A percentile compares a stretch with the other conserved stretches of the same genome.
Conservation (phyloP, 1,140 invertebrate species). For the Helicorthomorpha holstii region DNA sequence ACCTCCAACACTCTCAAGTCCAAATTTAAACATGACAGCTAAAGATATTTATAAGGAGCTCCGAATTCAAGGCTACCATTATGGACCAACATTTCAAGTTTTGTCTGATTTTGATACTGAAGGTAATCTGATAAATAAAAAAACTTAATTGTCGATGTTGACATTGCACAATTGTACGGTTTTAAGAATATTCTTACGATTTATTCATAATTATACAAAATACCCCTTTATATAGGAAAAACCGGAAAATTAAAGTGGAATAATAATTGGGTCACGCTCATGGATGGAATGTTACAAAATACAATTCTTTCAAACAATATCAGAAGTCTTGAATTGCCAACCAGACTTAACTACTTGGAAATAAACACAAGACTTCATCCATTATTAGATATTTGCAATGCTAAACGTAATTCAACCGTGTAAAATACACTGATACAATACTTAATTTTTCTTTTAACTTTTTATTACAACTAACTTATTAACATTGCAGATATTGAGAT, state of each 20-base stretch:
- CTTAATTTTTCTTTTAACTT: no score
- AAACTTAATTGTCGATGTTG: no score
- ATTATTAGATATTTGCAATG: no score
- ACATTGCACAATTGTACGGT: not conserved
- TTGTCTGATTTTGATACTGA: slow-evolving; percentile 47
- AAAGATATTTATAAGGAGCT: slow-evolving; percentile 88
- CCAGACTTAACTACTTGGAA: not conserved
- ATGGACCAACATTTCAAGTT: slow-evolving; percentile 69
- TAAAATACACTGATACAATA: no score
- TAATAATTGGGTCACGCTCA: slow-evolving; percentile 34
- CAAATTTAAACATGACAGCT: slow-evolving; percentile 39
- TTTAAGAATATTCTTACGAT: no score
- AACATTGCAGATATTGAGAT: no score
- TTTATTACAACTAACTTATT: no score
- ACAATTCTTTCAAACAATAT: slow-evolving; percentile 9
- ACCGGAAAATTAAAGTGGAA: slow-evolving; percentile 24
- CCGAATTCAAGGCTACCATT: slow-evolving; percentile 82
- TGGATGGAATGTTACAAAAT: slow-evolving; percentile 37
- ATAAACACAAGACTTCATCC: not conserved
- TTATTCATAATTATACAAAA: no score
- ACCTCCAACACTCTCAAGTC: slow-evolving; percentile 19
- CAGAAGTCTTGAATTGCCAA: not conserved
- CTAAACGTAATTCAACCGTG: no score
- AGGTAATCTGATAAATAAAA: slow-evolving; percentile 26
- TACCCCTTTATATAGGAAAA: slow-evolving; percentile 6